Evolutionary conservation across 2,797 vertebrate genomes (phyloP), one percentile per base, ranked within the genome.

Genomic region (Catostomus latipinnis): DNA sequence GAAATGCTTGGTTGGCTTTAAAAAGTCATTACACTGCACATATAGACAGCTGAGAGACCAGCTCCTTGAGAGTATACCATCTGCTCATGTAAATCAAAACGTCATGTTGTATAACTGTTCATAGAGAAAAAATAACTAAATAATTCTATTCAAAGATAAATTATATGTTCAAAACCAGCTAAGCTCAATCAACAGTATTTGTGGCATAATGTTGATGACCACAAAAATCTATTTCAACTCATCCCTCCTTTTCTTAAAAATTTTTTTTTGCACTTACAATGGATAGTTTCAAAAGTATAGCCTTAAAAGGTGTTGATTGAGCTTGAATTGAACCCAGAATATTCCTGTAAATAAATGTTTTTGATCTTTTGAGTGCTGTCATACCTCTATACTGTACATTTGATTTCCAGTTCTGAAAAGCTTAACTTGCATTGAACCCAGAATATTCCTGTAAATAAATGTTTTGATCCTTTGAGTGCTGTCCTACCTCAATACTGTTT

Each of bases 81-180:
- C 82, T 83, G 71, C 50, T 86, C 54, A 12, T 72, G 54, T 50
- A 63, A 52, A 75, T 56, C 45, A 56, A 84, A 73, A 79, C 70
- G 65, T 50, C 14, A 60, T 2, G 16, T 56, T 70, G 58, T 74
- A 57, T 58, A 54, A 34, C 1, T 34, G 74, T 56, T 75, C 62
- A 68, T 50, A 4, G 34, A 34, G 34, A 34, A 34, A 22, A 34
- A 34, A 34, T 34, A 34, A 34, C 2, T 3, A 4, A 34, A 34
- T 0, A 34, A 34, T 34, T 34, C 34, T 34, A 34, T 34, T 34
- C 34, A 34, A 34, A 34, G 34, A 34, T 34, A 34, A 34, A 34
- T 34, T 34, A 3, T 3, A 34, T 34, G 34, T 34, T 34, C 34
- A 34, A 34, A 34, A 34, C 34, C 34, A 34, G 34, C 34, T 34